Conservation (phyloP, 2,888 invertebrate species). For the Dolomedes plantarius region DNA sequence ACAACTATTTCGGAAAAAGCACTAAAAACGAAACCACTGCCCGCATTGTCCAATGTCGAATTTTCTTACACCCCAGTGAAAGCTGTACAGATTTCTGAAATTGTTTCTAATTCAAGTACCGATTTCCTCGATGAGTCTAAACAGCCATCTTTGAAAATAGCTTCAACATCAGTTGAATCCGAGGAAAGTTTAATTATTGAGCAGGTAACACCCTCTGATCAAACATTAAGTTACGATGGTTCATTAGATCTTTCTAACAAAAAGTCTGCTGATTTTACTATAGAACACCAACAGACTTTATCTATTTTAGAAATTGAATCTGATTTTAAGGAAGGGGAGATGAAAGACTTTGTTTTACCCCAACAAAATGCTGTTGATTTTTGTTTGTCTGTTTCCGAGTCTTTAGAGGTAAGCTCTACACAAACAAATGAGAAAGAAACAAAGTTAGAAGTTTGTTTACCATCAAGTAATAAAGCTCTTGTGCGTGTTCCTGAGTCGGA, state of each 20-base stretch:
- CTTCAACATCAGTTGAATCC: constrained; percentile 24
- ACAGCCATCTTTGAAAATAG: constrained; percentile 30
- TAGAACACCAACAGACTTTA: constrained; percentile 46
- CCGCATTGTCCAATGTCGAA: constrained; percentile 38
- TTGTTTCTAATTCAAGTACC: constrained; percentile 22
- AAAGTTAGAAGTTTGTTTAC: constrained; percentile 17
- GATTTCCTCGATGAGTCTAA: constrained; percentile 3
- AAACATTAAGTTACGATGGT: constrained; percentile 17
- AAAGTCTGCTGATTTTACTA: constrained; percentile 16
- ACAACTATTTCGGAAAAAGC: constrained; percentile 33
- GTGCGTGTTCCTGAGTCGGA: constrained; percentile 35
- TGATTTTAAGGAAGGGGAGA: constrained; percentile 75
- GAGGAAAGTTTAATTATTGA: constrained; percentile 43
- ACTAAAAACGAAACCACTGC: constrained; percentile 46
- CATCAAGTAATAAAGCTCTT: constrained; percentile 28
- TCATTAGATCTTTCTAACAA: constrained; percentile 12
- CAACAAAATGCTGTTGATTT: background rate
- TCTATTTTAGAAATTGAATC: constrained; percentile 64
- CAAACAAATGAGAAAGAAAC: constrained; percentile 51
- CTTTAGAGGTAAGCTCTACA: constrained; percentile 43
- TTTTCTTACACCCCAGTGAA: constrained; percentile 39
- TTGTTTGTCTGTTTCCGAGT: constrained; percentile 22
- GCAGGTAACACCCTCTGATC: constrained; percentile 34
- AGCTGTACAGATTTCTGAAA: constrained; percentile 53
- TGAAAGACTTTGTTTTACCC: constrained; percentile 74